These are phyloP conservation scores for Sebastes reedi DNA, from an alignment of 2,797 vertebrate species.

Conservation along the genomic window DNA sequence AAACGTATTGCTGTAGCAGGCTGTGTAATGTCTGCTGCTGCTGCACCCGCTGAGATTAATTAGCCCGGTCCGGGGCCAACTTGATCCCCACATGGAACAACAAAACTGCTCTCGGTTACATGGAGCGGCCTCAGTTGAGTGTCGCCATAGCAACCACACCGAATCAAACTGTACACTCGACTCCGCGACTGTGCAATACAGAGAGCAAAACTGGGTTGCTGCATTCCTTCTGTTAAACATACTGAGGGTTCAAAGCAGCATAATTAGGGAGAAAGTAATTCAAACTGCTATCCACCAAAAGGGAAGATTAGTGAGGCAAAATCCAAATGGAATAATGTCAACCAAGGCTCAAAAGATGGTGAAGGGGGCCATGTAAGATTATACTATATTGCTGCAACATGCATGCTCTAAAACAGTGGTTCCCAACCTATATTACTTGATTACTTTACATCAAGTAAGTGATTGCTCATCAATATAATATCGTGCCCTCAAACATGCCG, in stretches of 20 bases:
- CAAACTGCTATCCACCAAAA: neutral
- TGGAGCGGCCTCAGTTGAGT: neutral
- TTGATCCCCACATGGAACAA: neutral
- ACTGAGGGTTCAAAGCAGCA: neutral
- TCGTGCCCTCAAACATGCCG: neutral
- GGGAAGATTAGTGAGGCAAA: neutral
- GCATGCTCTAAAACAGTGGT: neutral
- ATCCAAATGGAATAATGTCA: neutral
- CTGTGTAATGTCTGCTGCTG: neutral
- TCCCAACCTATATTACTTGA: too few relatives aligned
- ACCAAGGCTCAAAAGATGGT: neutral
- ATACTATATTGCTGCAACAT: neutral
- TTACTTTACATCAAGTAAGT: neutral
- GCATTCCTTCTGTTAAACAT: neutral
- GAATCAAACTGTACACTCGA: neutral
- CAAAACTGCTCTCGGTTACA: neutral
- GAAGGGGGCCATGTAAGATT: neutral
- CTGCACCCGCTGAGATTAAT: slow-evolving; percentile 38
- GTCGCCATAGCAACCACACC: slow-evolving; percentile 34
- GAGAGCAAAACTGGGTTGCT: neutral
- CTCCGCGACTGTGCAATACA: neutral
- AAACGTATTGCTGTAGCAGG: neutral
- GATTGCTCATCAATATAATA: neutral
- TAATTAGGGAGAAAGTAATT: neutral
- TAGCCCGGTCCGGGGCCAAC: neutral